Percentiles rank a stretch among this genome's conserved stretches.
phyloP scores from a whole-genome alignment of 2,797 vertebrate genomes.

The Propithecus deckenii region DNA sequence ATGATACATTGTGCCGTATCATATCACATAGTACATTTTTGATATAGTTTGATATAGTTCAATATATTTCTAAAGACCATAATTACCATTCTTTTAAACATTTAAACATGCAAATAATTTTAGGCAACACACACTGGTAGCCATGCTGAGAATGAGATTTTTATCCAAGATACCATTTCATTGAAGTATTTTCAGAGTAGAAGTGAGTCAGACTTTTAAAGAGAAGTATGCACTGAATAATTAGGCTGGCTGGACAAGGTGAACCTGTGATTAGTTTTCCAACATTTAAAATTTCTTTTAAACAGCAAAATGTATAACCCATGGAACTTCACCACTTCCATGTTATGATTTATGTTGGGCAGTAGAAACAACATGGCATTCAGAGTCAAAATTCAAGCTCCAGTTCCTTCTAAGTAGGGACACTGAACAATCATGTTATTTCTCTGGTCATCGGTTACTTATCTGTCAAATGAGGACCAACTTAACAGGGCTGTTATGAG shows the following conservation, averaged over 20 bases:
- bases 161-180: not conserved
- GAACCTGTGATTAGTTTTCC: not conserved
- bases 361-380: not conserved
- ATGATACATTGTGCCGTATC: not conserved
- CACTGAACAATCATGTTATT: not conserved
- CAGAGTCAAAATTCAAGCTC: not conserved
- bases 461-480: not conserved
- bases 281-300: not conserved
- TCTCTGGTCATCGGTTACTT: not conserved
- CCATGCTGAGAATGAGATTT: not conserved
- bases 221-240: not conserved
- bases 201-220: slow-evolving; percentile 24
- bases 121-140: not conserved
- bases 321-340: not conserved
- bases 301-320: not conserved
- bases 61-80: not conserved
- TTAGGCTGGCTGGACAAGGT: not conserved
- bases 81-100: not conserved
- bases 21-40: not conserved
- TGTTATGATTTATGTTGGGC: not conserved
- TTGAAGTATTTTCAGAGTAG: not conserved
- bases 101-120: not conserved
- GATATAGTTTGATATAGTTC: not conserved
- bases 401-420: not conserved
- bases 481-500: not conserved